A percentile compares a stretch with the other conserved stretches of the same genome.
These are phyloP conservation scores for Ictalurus furcatus DNA, from an alignment of 2,113 vertebrate genomes.

Conservation along the genomic window DNA sequence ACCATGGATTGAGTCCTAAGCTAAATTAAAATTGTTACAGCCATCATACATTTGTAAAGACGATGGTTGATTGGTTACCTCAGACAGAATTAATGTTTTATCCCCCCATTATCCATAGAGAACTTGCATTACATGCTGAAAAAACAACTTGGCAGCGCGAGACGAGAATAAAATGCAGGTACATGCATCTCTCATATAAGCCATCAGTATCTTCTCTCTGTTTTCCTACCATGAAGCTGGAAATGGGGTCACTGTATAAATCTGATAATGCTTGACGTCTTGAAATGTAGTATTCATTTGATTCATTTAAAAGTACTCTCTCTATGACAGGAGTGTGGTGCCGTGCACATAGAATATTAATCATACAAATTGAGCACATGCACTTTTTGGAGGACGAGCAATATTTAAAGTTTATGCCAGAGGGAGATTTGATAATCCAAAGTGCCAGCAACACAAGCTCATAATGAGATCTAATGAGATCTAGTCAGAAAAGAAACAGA, in stretches of 20 bases:
- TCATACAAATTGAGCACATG: neutral
- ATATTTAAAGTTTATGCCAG: slow-evolving; percentile 6
- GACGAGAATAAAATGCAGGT: neutral
- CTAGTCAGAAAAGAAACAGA: neutral
- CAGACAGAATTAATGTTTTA: neutral
- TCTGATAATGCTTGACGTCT: neutral
- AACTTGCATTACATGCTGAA: neutral
- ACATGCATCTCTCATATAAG: neutral
- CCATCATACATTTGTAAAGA: neutral
- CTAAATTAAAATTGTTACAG: neutral
- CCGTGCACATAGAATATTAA: neutral
- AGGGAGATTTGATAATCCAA: slow-evolving; percentile 15
- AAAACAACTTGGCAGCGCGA: neutral
- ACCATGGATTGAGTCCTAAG: neutral
- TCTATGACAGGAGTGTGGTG: neutral
- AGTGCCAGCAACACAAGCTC: slow-evolving; percentile 24
- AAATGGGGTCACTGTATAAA: neutral
- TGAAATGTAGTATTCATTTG: neutral
- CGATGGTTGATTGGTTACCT: neutral
- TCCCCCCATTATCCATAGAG: neutral
- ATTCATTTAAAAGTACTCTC: neutral
- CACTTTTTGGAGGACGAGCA: slow-evolving; percentile 17
- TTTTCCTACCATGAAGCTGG: neutral
- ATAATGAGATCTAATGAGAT: slow-evolving; percentile 38
- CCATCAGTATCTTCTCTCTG: neutral